These are phyloP conservation scores for Selenia dentaria DNA, from an alignment of 2,888 invertebrate species.

Conservation along the genomic window DNA sequence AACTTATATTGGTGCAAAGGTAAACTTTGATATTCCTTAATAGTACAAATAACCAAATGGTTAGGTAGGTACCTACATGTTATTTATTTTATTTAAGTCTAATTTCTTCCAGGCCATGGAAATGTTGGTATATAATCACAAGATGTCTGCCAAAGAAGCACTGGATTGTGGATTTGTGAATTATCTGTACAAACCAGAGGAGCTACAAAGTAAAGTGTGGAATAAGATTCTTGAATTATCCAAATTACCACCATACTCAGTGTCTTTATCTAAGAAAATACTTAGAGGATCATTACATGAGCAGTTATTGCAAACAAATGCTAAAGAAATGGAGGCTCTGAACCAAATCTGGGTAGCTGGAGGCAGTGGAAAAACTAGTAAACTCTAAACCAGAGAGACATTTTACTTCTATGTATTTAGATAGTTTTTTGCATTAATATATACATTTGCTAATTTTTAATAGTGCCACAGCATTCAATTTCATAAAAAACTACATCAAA, in stretches of 20 bases:
- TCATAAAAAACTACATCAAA: no score
- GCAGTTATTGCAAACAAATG: conserved; percentile 87
- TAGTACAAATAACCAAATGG: no score
- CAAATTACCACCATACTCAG: conserved; percentile 80
- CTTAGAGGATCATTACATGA: conserved; percentile 85
- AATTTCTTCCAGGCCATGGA: conserved; percentile 78
- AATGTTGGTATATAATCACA: conserved; percentile 88
- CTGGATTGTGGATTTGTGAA: conserved; percentile 90
- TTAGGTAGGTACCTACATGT: no score
- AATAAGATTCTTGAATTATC: conserved; percentile 82
- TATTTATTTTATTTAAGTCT: conserved; percentile 2
- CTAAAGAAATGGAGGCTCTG: conserved; percentile 88
- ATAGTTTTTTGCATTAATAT: no score
- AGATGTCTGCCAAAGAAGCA: conserved; percentile 92
- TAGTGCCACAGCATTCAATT: no score
- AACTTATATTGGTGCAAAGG: no score
- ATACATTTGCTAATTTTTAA: no score
- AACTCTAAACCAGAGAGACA: no score
- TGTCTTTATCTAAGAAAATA: conserved; percentile 89
- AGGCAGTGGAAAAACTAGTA: conserved; percentile 45
- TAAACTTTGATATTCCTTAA: no score
- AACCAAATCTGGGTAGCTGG: conserved; percentile 86
- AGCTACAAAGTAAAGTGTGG: conserved; percentile 86
- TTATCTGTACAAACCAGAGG: conserved; percentile 88
- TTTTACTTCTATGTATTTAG: no score